Evolutionary conservation across 1,140 invertebrate genomes (phyloP).

Genomic region (Habropoda laboriosa): DNA sequence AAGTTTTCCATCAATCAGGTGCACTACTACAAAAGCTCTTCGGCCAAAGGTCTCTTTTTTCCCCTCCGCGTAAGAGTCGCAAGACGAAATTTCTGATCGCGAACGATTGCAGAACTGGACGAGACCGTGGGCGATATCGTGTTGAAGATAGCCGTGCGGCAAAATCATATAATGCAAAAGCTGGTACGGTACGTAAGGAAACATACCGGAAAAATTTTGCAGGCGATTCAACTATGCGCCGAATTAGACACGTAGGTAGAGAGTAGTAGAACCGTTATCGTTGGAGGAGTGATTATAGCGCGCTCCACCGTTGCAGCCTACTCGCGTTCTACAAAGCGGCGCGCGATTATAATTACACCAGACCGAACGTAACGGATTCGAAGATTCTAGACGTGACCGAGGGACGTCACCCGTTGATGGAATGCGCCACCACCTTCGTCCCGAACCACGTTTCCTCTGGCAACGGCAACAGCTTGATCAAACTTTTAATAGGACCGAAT

Average conservation of each 20-base stretch:
- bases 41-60: constrained; percentile 89
- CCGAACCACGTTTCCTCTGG: constrained; percentile 87
- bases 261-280: neutral
- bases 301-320: constrained; percentile 82
- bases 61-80: too few relatives aligned
- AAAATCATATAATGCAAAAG: constrained; percentile 88
- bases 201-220: constrained; percentile 83
- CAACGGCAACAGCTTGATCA: constrained; percentile 83
- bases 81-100: too few relatives aligned
- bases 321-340: constrained; percentile 88
- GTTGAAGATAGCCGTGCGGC: constrained; percentile 88
- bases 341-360: constrained; percentile 87
- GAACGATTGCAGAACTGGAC: constrained; percentile 87
- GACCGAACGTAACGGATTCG: constrained; percentile 84
- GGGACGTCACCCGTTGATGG: constrained; percentile 91
- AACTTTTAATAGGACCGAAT: constrained; percentile 94
- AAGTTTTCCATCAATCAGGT: constrained; percentile 87
- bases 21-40: constrained; percentile 89
- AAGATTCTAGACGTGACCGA: constrained; percentile 85
- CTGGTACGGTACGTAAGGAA: constrained; percentile 86
- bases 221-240: constrained; percentile 85
- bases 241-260: constrained; percentile 88
- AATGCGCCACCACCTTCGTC: constrained; percentile 86
- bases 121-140: constrained; percentile 88
- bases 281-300: neutral